Evolutionary conservation across 1,140 invertebrate genomes (phyloP), one percentile per base, ranked within the genome.

Genomic region (Drosophila pseudoananassae): DNA sequence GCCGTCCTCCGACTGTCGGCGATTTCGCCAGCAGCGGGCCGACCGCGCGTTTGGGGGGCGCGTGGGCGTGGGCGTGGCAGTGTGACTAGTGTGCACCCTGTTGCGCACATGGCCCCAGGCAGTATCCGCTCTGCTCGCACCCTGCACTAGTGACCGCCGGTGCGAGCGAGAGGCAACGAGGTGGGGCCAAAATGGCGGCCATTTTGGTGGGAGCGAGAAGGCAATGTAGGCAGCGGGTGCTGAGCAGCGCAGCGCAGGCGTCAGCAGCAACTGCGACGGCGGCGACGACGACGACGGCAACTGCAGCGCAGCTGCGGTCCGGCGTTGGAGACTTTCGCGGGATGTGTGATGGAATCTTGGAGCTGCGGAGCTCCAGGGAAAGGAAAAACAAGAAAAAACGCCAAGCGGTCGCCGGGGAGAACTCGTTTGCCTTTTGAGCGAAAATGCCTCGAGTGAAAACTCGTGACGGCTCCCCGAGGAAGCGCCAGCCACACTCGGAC

Each of bases 171-270:
- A 83, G 57, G 17, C 63, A 46, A 12, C 47, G 17, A 63, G 52
- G 10, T 36, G 33, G 33, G 33, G 33, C 33, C 33, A n/a, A 36
- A 36, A 36, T 12, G 63, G 79, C 79, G 79, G 84, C 84, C 81
- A 85, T 85, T 85, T 85, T 85, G 81, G 81, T 85, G 80, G 80
- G 57, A 85, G 80, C 80, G 81, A 79, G 76, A 7, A 73, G 5
- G 55, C 78, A 57, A 55, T 38, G 70, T 79, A 82, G 40, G 47
- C 51, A 58, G 52, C 14, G 60, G 27, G 14, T 29, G 31, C 40
- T 29, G 36, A 38, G 33, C 46, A 60, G 36, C 33, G 33, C 49
- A 70, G 25, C 58, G 66, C 36, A 59, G 38, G 33, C 63, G 50
- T 54, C n/a, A 36, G 38, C 58, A 33, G 38, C 45, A 12, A 33